Conservation (phyloP, 2,888 invertebrate genomes). For the Dastarcus helophoroides region DNA sequence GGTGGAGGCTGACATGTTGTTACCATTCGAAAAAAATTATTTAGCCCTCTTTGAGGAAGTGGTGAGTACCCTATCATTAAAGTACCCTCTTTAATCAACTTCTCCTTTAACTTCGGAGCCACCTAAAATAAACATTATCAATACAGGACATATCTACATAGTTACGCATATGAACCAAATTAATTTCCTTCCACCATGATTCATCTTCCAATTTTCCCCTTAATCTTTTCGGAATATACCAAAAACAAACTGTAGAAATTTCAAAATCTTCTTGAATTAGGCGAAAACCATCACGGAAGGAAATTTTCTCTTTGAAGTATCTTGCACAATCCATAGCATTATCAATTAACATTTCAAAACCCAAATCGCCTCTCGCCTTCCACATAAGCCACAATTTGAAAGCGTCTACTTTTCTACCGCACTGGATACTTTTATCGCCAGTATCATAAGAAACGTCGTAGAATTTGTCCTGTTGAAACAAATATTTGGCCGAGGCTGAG, state of each 20-base stretch:
- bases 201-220: conserved; percentile 34
- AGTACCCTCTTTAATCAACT: conserved; percentile 49
- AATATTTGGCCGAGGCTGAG: conserved; percentile 59
- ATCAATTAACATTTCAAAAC: conserved; percentile 50
- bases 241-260: conserved; percentile 82
- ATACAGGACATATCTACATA: conserved; percentile 5
- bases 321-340: conserved; percentile 51
- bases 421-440: conserved; percentile 83
- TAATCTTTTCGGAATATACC: conserved; percentile 62
- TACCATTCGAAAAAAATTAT: conserved; percentile 68
- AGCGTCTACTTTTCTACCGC: conserved; percentile 83
- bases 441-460: conserved; percentile 70
- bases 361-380: conserved; percentile 62
- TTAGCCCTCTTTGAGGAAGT: conserved; percentile 44
- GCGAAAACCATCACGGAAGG: conserved; percentile 45
- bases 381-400: conserved; percentile 91
- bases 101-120: conserved; percentile 61
- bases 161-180: conserved; percentile 9
- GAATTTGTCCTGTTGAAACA: conserved; percentile 77
- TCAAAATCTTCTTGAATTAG: conserved; percentile 52
- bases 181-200: conserved; percentile 40
- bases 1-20: conserved; percentile 59
- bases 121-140: conserved; percentile 35
- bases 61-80: conserved; percentile 73
- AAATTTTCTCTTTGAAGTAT: conserved; percentile 44